Evolutionary conservation across 2,888 invertebrate species (phyloP), one percentile per base, ranked within the genome.

Genomic region (Limulus polyphemus): DNA sequence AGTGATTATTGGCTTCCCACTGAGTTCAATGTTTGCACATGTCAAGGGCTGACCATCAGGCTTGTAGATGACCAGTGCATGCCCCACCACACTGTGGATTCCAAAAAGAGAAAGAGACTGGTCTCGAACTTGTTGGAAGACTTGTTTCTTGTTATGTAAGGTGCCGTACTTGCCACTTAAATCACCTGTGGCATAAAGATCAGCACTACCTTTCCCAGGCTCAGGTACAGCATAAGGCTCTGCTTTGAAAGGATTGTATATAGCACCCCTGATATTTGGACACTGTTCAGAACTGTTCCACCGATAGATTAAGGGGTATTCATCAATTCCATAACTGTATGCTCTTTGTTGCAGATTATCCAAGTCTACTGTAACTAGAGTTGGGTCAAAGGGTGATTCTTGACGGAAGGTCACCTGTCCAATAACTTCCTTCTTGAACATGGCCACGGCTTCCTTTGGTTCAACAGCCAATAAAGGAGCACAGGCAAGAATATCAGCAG

Each of bases 181-280:
- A 74, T 94, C 93, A 0, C 95, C 95, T 5, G 92, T 79, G 1
- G 90, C 85, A 73, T 93, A 95, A 75, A 90, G 88, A 75, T 95
- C 92, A 74, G 90, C 89, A 0, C 89, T 88, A 49, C 88, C 90
- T 70, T 83, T 81, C 5, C 73, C 76, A 11, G 75, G 71, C 49
- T 68, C 69, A 1, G 74, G 73, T 50, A 73, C 73, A 17, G 85
- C 84, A 54, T 16, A 54, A 11, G 12, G 54, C 11, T 32, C 32
- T 54, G 32, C 54, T 11, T 32, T 72, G 63, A 76, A 81, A 0
- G 94, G 94, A 78, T 94, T 90, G 73, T 83, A 91, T 54, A 70
- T 91, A 77, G 10, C 79, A 80, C 32, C 87, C 87, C 67, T 67
- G 0, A 88, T 86, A 0, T 84, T 84, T 51, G 83, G 78, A 72